Percentiles rank a stretch among this genome's conserved stretches.
phyloP scores from a whole-genome alignment of 2,113 vertebrate genomes.

The Cryptoleucopteryx plumbea region DNA sequence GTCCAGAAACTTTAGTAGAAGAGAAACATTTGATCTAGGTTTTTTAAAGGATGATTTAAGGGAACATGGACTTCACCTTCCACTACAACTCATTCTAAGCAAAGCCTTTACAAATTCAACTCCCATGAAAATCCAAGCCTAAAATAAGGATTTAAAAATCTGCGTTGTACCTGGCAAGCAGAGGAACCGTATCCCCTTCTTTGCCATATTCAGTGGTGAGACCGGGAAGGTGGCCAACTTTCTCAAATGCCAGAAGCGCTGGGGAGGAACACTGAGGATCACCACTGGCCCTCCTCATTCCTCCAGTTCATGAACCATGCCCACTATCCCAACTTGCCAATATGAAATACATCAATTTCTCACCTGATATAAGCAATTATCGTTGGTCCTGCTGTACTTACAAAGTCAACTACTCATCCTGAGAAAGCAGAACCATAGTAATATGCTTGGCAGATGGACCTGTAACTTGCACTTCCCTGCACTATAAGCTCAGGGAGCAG shows the following conservation, averaged over 20 bases:
- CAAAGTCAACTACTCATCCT: background rate
- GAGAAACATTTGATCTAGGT: background rate
- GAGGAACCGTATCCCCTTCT: background rate
- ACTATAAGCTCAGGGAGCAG: background rate
- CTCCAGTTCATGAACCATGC: background rate
- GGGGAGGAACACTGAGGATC: background rate
- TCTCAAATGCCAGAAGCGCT: accelerated
- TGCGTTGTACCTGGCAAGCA: background rate
- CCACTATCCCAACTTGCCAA: background rate
- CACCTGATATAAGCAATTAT: background rate
- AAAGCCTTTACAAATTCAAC: background rate
- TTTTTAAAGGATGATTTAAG: background rate
- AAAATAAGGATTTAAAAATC: background rate
- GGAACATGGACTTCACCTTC: background rate
- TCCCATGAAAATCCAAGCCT: background rate
- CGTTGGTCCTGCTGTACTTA: background rate
- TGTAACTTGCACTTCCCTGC: background rate
- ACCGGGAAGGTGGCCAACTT: background rate
- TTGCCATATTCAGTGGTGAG: background rate
- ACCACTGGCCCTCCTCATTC: background rate
- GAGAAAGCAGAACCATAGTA: background rate
- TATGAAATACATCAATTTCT: background rate
- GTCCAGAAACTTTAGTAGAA: background rate
- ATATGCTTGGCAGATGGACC: background rate
- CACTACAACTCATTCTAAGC: background rate